Evolutionary conservation across 2,888 invertebrate species (phyloP), one percentile per base, ranked within the genome.

Genomic region (Zelleria hepariella): DNA sequence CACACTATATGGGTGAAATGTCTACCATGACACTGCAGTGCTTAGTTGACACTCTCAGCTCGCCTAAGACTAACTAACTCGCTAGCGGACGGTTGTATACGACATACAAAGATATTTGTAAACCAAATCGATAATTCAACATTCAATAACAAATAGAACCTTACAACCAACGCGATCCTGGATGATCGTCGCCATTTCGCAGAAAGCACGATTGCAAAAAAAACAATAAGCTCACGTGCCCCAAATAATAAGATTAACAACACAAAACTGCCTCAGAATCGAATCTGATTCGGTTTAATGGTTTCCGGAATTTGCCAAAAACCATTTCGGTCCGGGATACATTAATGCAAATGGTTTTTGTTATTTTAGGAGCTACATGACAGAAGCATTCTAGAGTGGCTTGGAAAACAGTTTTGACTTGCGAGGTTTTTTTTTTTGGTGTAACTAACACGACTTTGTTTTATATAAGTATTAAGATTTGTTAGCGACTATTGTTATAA

Each of bases 221-320:
- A 78, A 79, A 61, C 66, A 72, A 78, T 73, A 73, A 73, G 77
- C 78, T 77, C 87, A 86, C 86, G 87, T 86, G 86, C 85, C 79
- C 72, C 65, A 60, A 66, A 73, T 75, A 80, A 86, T 74, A 78
- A 77, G 83, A 82, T 84, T 83, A 85, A 64, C 65, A 62, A 67
- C 67, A 80, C 74, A 81, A 80, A 75, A 64, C 66, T 21, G 49
- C 51, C 51, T 49, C 25, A 26, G 66, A 67, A 67, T 68, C 67
- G 68, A 72, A 72, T 73, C 70, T 65, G 68, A 75, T 72, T 70
- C 74, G 65, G 69, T 77, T 74, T 76, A 74, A 81, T 76, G 73
- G 79, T 80, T 80, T 82, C 80, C 83, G 78, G 79, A 81, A 80
- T 82, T 68, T 64, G 67, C 70, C 67, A 67, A 73, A 42, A 76